A percentile compares a stretch with the other conserved stretches of the same genome.
Conservation (phyloP, 2,888 invertebrate genomes). For the Agrochola litura region DNA sequence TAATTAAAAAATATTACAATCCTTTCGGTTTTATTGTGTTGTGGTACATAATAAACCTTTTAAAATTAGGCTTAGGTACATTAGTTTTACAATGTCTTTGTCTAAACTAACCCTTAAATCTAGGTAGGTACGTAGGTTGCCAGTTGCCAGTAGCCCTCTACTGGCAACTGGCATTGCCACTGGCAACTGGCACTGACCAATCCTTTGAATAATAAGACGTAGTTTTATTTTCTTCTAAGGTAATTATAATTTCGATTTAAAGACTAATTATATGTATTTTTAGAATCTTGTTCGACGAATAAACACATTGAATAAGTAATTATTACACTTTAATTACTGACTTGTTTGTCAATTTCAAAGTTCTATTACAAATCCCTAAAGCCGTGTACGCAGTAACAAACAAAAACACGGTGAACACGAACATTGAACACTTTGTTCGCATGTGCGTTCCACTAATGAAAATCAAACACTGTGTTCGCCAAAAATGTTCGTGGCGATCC, state of each 20-base stretch:
- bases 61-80: not conserved
- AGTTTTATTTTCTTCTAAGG: not conserved
- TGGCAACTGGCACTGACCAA: not conserved
- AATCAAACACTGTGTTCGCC: too few relatives aligned
- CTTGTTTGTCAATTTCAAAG: slow-evolving; percentile 3
- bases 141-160: not conserved
- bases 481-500: too few relatives aligned
- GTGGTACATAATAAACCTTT: not conserved
- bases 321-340: not conserved
- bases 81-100: not conserved
- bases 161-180: too few relatives aligned
- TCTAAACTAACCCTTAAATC: not conserved
- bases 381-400: too few relatives aligned
- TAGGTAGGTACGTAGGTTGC: not conserved
- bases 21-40: not conserved
- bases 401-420: too few relatives aligned
- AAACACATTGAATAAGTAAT: too few relatives aligned
- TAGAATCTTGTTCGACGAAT: not conserved
- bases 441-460: too few relatives aligned
- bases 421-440: too few relatives aligned
- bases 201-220: not conserved
- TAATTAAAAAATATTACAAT: not conserved
- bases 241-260: too few relatives aligned
- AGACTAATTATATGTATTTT: not conserved
- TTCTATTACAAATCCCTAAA: not conserved